Base-by-base conservation (phyloP, 1,140 invertebrate species). In the Drosophila auraria region DNA sequence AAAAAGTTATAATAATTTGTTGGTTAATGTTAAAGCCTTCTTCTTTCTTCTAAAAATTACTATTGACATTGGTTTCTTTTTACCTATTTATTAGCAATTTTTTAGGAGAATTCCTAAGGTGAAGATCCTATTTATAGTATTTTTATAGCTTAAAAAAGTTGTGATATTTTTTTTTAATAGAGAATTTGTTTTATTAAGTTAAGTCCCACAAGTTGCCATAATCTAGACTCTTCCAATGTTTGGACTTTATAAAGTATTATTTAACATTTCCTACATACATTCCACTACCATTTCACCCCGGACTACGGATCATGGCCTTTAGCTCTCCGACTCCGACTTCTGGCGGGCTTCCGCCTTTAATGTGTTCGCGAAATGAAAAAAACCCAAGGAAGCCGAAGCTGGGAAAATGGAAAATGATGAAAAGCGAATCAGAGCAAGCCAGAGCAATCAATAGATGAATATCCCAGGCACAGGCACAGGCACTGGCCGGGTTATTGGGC, bases 301-400 rank as follows among this genome's bases (percentile, higher is more conserved):
- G 73, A 51, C 64, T 27, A 69, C 25, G 51, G 73, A 65, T 76
- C 73, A 78, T 50, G 44, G 56, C 74, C 57, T 78, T 69, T 78
- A 15, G 36, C 54, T 40, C 23, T 25, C 50, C 50, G 11, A 51
- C 53, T 47, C 27, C 38, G 30, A 44, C 63, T 53, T 51, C 58
- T 25, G 58, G 20, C 17, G 5, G 17, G 33, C 53, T 78, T 78
- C 75, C 59, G 73, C 49, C 36, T 79, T 75, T 45, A 83, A 70
- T 56, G 61, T 59, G 50, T 64, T 63, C 33, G 77, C 30, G n/a
- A 38, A 57, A 49, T 56, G 62, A 58, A 68, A 68, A 50, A 56
- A 30, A 7, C 27, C 36, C 27, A 61, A 30, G 25, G 40, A 58
- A 74, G 27, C 51, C 14, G 17, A 17, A 9, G 58, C 47, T 59